phyloP scores from a whole-genome alignment of 2,888 invertebrate genomes.

The Anagyrus pseudococci region DNA sequence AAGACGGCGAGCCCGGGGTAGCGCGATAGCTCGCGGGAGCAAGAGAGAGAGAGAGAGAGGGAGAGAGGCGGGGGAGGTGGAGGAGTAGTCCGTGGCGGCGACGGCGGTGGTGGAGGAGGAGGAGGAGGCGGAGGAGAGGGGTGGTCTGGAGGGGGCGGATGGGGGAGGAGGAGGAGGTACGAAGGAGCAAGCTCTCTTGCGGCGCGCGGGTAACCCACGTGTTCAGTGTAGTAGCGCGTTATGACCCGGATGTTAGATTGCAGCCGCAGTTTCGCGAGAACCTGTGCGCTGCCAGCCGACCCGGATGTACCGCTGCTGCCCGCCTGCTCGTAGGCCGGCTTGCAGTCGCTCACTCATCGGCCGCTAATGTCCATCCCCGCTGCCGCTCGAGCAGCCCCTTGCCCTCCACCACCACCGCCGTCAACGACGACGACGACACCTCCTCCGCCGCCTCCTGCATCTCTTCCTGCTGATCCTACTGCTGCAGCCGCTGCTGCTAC shows the following conservation, averaged over 20 bases:
- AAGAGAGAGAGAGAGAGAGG: conserved; percentile 36
- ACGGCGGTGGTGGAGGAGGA: not conserved
- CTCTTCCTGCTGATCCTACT: too few relatives aligned
- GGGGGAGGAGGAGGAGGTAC: conserved; percentile 46
- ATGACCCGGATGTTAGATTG: conserved; percentile 63
- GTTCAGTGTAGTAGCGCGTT: conserved; percentile 62
- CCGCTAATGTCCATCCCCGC: conserved; percentile 56
- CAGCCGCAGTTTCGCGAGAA: conserved; percentile 57
- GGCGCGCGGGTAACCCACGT: conserved; percentile 54
- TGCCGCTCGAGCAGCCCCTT: too few relatives aligned
- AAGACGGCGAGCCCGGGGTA: conserved; percentile 8
- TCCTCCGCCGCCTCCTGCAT: not conserved
- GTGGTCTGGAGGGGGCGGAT: conserved; percentile 35
- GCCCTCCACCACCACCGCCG: conserved; percentile 12
- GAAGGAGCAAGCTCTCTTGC: conserved; percentile 46
- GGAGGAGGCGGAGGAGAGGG: conserved; percentile 15
- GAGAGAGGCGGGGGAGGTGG: conserved; percentile 41
- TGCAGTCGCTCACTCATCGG: conserved; percentile 41
- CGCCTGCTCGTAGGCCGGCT: conserved; percentile 1
- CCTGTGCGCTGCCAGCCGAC: conserved; percentile 51
- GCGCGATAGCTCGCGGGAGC: conserved; percentile 18
- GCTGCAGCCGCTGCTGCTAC: too few relatives aligned
- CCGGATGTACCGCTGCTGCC: conserved; percentile 53
- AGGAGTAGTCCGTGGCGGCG: conserved; percentile 16
- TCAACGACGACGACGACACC: not conserved